phyloP scores from a whole-genome alignment of 2,888 invertebrate species.

The Eudemis profundana region DNA sequence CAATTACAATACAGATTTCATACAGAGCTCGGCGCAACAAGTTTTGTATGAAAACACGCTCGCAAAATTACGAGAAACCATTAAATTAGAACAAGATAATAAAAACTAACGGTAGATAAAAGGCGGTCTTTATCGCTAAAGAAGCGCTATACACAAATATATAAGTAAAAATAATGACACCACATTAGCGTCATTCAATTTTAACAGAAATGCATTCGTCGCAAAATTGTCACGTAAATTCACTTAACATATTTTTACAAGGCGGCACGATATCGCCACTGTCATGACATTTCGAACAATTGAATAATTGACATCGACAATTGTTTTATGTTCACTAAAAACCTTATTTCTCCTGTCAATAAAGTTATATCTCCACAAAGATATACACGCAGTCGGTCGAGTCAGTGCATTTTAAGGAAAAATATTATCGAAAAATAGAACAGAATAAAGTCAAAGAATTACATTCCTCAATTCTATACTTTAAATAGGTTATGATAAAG shows the following conservation, averaged over 20 bases:
- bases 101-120: too few species aligned
- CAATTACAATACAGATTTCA: too few species aligned
- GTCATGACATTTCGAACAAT: constrained; percentile 11
- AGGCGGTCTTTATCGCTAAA: too few species aligned
- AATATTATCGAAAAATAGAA: neutral
- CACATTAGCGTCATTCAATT: neutral
- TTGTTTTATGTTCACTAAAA: constrained; percentile 28
- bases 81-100: too few species aligned
- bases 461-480: neutral
- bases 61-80: too few species aligned
- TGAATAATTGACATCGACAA: constrained; percentile 30
- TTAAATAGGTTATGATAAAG: neutral
- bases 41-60: too few species aligned
- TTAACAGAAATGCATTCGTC: constrained; percentile 1
- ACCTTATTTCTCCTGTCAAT: constrained; percentile 22
- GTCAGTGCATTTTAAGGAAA: neutral
- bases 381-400: neutral
- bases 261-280: constrained; percentile 3
- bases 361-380: constrained; percentile 5
- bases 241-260: constrained; percentile 26
- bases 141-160: too few species aligned
- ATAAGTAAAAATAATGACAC: too few species aligned
- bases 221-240: constrained; percentile 19
- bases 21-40: too few species aligned
- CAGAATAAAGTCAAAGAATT: too few species aligned